Base-by-base conservation (phyloP, 2,888 invertebrate genomes). In the Acanthosepion pharaonis region DNA sequence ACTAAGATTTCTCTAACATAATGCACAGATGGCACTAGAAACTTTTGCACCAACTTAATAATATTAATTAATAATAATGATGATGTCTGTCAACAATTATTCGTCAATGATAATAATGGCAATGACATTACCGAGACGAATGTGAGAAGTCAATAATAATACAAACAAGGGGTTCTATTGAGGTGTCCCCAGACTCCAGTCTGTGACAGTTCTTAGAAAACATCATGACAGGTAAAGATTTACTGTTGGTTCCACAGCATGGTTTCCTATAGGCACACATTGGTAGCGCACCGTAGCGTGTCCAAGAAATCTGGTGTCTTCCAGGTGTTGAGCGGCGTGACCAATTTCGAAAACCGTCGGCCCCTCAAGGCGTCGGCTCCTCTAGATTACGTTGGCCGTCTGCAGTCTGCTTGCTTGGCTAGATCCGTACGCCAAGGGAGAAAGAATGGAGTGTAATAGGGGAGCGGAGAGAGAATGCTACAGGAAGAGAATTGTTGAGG, bases 391-490 rank as follows among this genome's bases (percentile, higher is more conserved):
- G 78, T 78, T 78, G 78, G 78, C 78, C 78, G 78, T 78, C 78
- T 78, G 78, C 78, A 78, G 78, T n/a, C 78, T 78, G 78, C 78
- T 78, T 78, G 78, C 78, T 78, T 78, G n/a, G 78, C 78, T 78
- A 78, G 78, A 78, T 78, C 78, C 78, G 78, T 33, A 78, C n/a
- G 78, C 78, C 78, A 33, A n/a, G n/a, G n/a, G n/a, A 15, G 78
- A n/a, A 78, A 78, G n/a, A 11, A 4, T 59, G 23, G 23, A 23
- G 23, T 20, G 20, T 2, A 1, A 28, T 6, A n/a, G 2, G 28
- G 78, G n/a, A 15, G n/a, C n/a, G 1, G 28, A 28, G 11, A n/a
- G 78, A n/a, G 5, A 15, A 15, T 11, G 33, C 11, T 78, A 15
- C 78, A 78, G 78, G 33, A 78, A 78, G n/a, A 33, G 33, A 78